A percentile compares a stretch with the other conserved stretches of the same genome.
Evolutionary conservation across 2,113 vertebrate species (phyloP).

Genomic region (Sylvia atricapilla): DNA sequence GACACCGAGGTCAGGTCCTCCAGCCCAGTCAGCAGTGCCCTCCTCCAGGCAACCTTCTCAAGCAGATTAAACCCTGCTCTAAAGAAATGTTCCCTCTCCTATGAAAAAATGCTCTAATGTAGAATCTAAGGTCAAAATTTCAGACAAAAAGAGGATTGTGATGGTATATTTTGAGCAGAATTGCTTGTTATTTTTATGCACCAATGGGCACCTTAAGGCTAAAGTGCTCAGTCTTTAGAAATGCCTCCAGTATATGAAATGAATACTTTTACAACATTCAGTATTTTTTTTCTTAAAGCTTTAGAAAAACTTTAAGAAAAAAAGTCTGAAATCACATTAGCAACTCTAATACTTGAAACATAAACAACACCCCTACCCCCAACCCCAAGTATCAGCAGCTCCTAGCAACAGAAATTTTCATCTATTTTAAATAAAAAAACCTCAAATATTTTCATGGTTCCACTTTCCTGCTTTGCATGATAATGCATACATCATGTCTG

Average conservation of each 20-base stretch:
- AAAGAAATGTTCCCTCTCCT: background rate
- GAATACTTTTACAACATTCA: background rate
- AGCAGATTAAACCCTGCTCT: background rate
- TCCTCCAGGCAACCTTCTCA: background rate
- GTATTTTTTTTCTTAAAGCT: background rate
- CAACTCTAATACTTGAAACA: background rate
- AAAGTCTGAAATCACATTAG: background rate
- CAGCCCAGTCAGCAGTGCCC: background rate
- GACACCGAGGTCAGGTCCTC: background rate
- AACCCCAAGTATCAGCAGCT: background rate
- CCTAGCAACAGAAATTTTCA: background rate
- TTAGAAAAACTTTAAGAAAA: background rate
- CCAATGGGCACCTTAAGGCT: background rate
- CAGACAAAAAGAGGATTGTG: background rate
- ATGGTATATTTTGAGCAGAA: background rate
- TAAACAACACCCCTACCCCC: accelerated
- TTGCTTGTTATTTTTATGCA: background rate
- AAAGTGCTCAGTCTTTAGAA: background rate
- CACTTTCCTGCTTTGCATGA: background rate
- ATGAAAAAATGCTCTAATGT: background rate
- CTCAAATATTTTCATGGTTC: background rate
- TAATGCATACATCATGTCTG: background rate
- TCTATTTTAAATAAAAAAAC: background rate
- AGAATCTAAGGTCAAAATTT: background rate
- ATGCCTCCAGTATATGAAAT: background rate